Evolutionary conservation across 1,140 invertebrate species (phyloP), one percentile per base, ranked within the genome.

Genomic region (Lycorma delicatula): DNA sequence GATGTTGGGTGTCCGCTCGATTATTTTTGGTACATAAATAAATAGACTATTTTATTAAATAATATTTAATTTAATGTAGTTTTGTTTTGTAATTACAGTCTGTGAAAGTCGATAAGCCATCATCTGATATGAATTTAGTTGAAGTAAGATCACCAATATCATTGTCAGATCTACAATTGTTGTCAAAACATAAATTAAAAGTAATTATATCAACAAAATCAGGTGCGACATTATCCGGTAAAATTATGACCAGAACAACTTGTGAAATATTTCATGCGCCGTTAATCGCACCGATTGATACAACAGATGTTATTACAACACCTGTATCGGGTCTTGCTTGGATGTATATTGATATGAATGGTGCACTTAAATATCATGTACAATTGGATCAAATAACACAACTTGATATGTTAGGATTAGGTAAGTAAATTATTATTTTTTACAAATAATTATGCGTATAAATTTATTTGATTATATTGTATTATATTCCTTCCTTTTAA

Each of bases 251-350:
- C 9, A 79, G 83, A 54, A 80, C 81, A 1, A 82, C 83, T 6
- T 92, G 89, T 66, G 89, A 93, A 69, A 77, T 91, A 38, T 91
- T 88, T 68, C 87, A 90, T 62, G 78, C 84, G 0, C 70, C 83
- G 0, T 66, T 89, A 7, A 26, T 58, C 7, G 18, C 50, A 65
- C 1, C 36, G 34, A 6, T 9, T 73, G 78, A 44, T 20, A 57
- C 67, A 0, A 70, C 74, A 18, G 58, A 58, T 26, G 28, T 34
- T 7, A 44, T 22, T 1, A 26, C 26, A 25, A 34, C 69, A 0
- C 69, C 71, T 6, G 70, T 72, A 55, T 78, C 82, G 25, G 87
- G 86, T 7, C 62, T 89, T n/a, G 86, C 86, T 1, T 87, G 87
- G 82, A 74, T 87, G 16, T 91, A 87, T 61, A 74, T 91, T 6